Percentiles rank a stretch among this genome's conserved stretches.
phyloP scores from a whole-genome alignment of 1,140 invertebrate species.

The Octopus bimaculoides region DNA sequence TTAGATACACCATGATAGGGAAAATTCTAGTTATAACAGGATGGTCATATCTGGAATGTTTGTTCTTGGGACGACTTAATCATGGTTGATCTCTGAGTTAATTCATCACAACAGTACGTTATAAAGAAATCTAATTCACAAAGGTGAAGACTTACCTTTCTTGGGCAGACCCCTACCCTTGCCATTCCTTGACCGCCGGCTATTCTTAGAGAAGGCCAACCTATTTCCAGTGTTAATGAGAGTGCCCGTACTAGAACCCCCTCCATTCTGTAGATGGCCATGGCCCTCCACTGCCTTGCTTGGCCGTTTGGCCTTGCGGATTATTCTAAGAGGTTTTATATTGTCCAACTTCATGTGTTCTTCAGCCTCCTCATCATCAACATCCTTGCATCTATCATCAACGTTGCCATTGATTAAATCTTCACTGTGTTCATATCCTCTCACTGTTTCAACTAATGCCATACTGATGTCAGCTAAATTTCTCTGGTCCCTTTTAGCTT shows the following conservation, averaged over 20 bases:
- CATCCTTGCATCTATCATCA: background rate
- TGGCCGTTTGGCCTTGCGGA: slow-evolving; percentile 15
- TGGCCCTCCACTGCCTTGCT: background rate
- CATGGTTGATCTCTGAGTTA: too few relatives aligned
- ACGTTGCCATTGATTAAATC: slow-evolving; percentile 4
- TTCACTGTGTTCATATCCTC: background rate
- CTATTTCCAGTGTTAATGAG: slow-evolving; percentile 2
- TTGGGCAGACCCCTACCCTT: slow-evolving; percentile 42
- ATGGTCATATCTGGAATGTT: too few relatives aligned
- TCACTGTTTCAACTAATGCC: background rate
- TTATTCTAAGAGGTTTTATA: background rate
- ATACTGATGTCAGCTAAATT: background rate
- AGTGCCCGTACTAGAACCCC: too few relatives aligned
- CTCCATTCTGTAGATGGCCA: background rate
- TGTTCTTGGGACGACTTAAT: too few relatives aligned
- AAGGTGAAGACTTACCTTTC: slow-evolving; percentile 32
- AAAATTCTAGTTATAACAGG: too few relatives aligned
- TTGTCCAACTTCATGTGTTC: background rate
- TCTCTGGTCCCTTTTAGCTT: background rate
- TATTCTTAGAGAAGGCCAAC: slow-evolving; percentile 38
- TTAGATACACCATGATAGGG: too few relatives aligned
- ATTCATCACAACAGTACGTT: too few relatives aligned
- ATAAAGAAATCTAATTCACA: too few relatives aligned
- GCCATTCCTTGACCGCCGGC: slow-evolving; percentile 41
- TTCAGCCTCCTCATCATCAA: background rate